Evolutionary conservation across 2,113 vertebrate species (phyloP).

Genomic region (Setophaga kirtlandii): DNA sequence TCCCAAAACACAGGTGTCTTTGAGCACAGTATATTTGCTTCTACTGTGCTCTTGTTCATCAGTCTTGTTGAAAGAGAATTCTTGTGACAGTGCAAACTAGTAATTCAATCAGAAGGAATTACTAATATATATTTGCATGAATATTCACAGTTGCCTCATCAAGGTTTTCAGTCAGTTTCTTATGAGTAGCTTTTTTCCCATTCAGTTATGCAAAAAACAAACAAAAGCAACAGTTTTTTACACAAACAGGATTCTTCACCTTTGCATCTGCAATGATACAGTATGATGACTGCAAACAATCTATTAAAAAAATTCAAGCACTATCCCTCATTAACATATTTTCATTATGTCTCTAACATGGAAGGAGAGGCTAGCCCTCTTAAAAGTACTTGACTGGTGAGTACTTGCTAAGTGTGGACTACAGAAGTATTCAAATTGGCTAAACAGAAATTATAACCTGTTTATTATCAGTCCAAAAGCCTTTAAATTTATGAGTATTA

Average conservation of each 20-base stretch:
- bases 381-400: not conserved
- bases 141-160: not conserved
- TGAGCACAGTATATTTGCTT: not conserved
- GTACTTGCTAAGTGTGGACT: not conserved
- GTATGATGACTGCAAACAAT: not conserved
- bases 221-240: not conserved
- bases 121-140: not conserved
- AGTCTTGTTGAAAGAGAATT: not conserved
- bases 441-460: not conserved
- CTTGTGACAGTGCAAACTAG: not conserved
- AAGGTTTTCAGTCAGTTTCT: not conserved
- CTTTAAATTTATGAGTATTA: not conserved
- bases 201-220: not conserved
- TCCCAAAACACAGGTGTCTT: not conserved
- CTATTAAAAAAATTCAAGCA: not conserved
- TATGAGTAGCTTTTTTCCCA: not conserved
- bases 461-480: not conserved
- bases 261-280: not conserved
- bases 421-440: not conserved
- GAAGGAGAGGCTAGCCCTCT: not conserved
- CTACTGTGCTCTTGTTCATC: not conserved
- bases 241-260: not conserved
- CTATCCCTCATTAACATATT: not conserved
- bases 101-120: not conserved
- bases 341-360: not conserved